A percentile compares a stretch with the other conserved stretches of the same genome.
Evolutionary conservation across 2,888 invertebrate genomes (phyloP).

Genomic region (Argyra leucocephala): DNA sequence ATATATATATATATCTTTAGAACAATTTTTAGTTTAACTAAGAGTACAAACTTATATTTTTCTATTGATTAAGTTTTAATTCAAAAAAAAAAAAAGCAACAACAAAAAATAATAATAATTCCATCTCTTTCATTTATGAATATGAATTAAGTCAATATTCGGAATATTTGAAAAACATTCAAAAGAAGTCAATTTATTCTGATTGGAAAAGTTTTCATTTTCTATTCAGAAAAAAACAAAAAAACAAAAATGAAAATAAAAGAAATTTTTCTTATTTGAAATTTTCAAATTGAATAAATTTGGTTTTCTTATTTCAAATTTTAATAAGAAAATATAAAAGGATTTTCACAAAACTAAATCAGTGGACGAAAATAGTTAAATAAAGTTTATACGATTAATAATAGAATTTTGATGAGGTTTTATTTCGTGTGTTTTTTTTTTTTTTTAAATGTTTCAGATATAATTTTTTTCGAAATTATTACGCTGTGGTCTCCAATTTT

Average conservation of each 20-base stretch:
- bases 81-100: not conserved
- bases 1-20: too few species aligned
- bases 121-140: not conserved
- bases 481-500: too few species aligned
- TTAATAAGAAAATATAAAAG: too few species aligned
- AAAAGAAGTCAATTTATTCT: not conserved
- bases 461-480: too few species aligned
- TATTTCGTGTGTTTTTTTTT: too few species aligned
- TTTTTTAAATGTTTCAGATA: too few species aligned
- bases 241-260: not conserved
- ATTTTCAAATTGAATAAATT: slow-evolving; percentile 1
- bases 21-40: too few species aligned
- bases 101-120: not conserved
- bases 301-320: too few species aligned
- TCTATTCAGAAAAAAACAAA: not conserved
- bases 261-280: not conserved
- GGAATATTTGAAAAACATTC: not conserved
- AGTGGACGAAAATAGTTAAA: too few species aligned
- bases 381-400: too few species aligned
- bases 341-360: too few species aligned
- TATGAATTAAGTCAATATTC: slow-evolving; percentile 3
- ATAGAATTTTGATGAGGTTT: too few species aligned
- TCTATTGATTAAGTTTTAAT: not conserved
- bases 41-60: not conserved
- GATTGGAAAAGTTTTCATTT: not conserved